Conservation (phyloP, 2,888 invertebrate species). For the Lycocerus yunnanus region DNA sequence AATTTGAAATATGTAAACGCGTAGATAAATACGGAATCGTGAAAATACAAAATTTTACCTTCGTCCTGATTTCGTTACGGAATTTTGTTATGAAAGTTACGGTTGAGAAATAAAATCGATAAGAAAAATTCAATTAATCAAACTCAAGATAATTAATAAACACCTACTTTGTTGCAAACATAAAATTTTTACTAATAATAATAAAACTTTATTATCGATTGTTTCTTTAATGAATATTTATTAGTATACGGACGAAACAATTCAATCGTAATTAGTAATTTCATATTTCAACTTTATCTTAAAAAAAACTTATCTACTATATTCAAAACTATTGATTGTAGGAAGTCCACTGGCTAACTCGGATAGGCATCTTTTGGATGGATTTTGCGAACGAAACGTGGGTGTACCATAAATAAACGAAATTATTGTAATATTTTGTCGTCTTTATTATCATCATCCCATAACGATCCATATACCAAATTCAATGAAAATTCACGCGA, state of each 20-base stretch:
- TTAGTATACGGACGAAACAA: not conserved
- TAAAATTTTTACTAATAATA: not conserved
- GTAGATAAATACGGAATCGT: not conserved
- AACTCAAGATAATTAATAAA: not conserved
- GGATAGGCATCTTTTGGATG: too few relatives aligned
- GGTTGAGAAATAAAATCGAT: not conserved
- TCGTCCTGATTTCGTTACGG: not conserved
- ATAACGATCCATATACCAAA: not conserved
- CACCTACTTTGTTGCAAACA: not conserved
- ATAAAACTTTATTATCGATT: not conserved
- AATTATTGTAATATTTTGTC: not conserved
- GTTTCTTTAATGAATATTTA: not conserved
- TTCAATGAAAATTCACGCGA: not conserved
- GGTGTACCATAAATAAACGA: not conserved
- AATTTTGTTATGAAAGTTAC: not conserved
- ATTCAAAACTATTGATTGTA: too few relatives aligned
- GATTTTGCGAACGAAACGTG: not conserved
- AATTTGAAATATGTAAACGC: not conserved
- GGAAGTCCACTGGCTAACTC: not conserved
- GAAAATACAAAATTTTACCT: not conserved
- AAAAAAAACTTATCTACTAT: too few relatives aligned
- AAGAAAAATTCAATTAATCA: not conserved
- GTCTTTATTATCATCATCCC: not conserved
- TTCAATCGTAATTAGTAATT: not conserved
- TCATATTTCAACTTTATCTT: not conserved